Evolutionary conservation across 2,797 vertebrate species (phyloP).

Genomic region (Emydoidea blandingii): DNA sequence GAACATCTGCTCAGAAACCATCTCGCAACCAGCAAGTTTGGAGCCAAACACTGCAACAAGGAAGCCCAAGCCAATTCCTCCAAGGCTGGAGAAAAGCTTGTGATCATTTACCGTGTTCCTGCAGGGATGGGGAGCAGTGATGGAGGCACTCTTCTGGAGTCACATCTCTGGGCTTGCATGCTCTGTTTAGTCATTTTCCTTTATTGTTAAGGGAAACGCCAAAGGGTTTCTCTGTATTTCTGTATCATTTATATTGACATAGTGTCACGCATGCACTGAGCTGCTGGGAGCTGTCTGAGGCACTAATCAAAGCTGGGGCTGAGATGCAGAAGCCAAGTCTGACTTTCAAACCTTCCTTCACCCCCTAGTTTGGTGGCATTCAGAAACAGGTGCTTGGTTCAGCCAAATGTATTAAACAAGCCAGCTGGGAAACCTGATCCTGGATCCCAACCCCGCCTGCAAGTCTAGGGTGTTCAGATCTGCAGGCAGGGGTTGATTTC

Average conservation of each 20-base stretch:
- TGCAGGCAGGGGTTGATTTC: not conserved
- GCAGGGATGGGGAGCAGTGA: not conserved
- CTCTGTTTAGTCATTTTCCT: not conserved
- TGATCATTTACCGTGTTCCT: slow-evolving; percentile 76
- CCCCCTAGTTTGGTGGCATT: not conserved
- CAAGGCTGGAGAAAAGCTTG: slow-evolving; percentile 63
- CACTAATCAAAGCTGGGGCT: not conserved
- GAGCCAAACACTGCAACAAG: slow-evolving; percentile 60
- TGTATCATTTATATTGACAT: slow-evolving; percentile 24
- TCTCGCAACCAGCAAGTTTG: slow-evolving; percentile 45
- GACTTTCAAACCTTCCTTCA: not conserved
- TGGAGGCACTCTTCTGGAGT: not conserved
- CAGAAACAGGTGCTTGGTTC: not conserved
- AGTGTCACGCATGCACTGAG: slow-evolving; percentile 53
- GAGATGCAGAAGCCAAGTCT: not conserved
- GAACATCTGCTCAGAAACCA: slow-evolving; percentile 67
- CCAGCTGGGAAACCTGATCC: accelerated
- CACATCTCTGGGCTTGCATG: not conserved
- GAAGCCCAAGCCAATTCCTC: slow-evolving; percentile 24
- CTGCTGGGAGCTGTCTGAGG: not conserved
- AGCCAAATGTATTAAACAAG: not conserved
- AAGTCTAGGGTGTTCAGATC: accelerated
- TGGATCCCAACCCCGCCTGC: accelerated
- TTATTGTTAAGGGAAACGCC: slow-evolving; percentile 1
- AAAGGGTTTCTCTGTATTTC: not conserved